phyloP scores from a whole-genome alignment of 1,140 invertebrate genomes.

The Calliphora vicina region DNA sequence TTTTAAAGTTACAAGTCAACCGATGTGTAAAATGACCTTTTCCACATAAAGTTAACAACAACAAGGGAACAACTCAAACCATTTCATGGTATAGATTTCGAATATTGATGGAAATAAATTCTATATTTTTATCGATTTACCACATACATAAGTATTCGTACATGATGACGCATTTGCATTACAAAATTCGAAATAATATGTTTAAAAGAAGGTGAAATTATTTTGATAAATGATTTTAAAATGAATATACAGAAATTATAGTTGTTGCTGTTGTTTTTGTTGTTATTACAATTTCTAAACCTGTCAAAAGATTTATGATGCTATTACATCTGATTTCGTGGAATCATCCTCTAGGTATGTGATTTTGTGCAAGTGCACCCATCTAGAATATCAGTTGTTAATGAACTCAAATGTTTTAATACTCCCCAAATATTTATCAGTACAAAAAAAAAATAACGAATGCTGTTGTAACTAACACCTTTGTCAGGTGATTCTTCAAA shows the following conservation, averaged over 20 bases:
- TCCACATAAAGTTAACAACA: too few relatives aligned
- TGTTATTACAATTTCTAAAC: too few relatives aligned
- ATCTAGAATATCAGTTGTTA: too few relatives aligned
- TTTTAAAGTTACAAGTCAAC: too few relatives aligned
- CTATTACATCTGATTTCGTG: background rate
- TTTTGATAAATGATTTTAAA: background rate
- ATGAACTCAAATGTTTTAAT: too few relatives aligned
- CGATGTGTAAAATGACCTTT: too few relatives aligned
- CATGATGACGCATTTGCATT: background rate
- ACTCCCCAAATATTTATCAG: too few relatives aligned
- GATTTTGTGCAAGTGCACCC: too few relatives aligned
- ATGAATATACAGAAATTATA: background rate
- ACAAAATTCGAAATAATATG: background rate
- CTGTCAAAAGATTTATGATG: background rate
- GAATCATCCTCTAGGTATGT: too few relatives aligned
- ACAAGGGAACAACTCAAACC: background rate
- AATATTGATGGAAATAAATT: background rate
- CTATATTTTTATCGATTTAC: background rate
- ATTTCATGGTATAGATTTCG: background rate
- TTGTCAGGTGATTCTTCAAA: background rate
- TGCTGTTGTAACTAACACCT: too few relatives aligned
- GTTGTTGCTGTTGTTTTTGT: too few relatives aligned
- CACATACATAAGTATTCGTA: background rate
- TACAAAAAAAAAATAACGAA: too few relatives aligned
- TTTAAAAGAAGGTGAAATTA: background rate